A percentile compares a stretch with the other conserved stretches of the same genome.
These are phyloP conservation scores for Takifugu rubripes DNA, from an alignment of 2,797 vertebrate species.

Conservation along the genomic window DNA sequence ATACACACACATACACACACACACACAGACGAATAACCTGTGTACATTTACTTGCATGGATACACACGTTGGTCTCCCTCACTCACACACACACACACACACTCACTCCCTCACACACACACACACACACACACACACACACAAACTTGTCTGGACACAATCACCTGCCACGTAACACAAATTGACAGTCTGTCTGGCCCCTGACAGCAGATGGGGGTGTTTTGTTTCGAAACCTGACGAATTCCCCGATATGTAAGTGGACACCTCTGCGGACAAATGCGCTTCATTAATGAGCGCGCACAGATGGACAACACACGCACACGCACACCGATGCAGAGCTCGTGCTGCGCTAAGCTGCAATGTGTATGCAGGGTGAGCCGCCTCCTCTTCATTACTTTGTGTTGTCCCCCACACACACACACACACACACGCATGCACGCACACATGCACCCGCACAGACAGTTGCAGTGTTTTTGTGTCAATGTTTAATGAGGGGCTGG, in stretches of 20 bases:
- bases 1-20: constrained; percentile 29
- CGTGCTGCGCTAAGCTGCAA: constrained; percentile 62
- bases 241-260: constrained; percentile 64
- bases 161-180: constrained; percentile 64
- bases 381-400: constrained; percentile 66
- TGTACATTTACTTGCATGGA: constrained; percentile 17
- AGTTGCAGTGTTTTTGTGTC: constrained; percentile 78
- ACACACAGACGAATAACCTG: constrained; percentile 9
- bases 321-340: constrained; percentile 32
- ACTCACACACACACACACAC: too few relatives aligned
- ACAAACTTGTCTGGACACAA: constrained; percentile 6
- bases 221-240: constrained; percentile 62
- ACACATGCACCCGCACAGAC: constrained; percentile 67
- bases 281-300: constrained; percentile 63
- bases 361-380: constrained; percentile 58
- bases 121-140: constrained; percentile 22
- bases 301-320: constrained; percentile 53
- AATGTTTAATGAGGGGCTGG: constrained; percentile 78
- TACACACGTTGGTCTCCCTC: constrained; percentile 4
- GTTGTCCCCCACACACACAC: too few relatives aligned
- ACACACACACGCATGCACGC: too few relatives aligned
- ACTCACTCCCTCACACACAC: constrained; percentile 2
- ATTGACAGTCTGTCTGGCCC: constrained; percentile 62
- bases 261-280: constrained; percentile 68
- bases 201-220: constrained; percentile 52